phyloP scores from a whole-genome alignment of 2,888 invertebrate species.

The Zele albiditarsus region DNA sequence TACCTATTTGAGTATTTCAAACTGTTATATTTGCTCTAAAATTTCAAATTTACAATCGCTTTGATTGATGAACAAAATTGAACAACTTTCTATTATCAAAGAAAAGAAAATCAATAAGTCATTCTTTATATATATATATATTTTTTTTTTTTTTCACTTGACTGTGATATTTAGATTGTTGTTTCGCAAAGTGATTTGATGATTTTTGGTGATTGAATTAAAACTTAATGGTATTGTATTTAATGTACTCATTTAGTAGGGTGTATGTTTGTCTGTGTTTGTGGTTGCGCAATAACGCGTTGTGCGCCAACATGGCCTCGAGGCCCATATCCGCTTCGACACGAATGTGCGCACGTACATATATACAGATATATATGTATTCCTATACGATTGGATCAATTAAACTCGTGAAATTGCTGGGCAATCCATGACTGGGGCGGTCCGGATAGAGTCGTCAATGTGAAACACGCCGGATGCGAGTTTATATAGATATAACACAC shows the following conservation, averaged over 20 bases:
- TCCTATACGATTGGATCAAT: slow-evolving; percentile 25
- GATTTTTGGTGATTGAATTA: neutral
- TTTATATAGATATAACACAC: slow-evolving; percentile 10
- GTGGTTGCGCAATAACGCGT: slow-evolving; percentile 12
- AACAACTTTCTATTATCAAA: too few relatives aligned
- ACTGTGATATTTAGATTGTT: neutral
- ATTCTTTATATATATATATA: neutral
- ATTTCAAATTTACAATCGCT: too few relatives aligned
- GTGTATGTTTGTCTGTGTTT: neutral
- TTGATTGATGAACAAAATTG: too few relatives aligned
- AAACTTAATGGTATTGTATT: neutral
- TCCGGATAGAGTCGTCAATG: slow-evolving; percentile 25
- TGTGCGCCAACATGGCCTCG: slow-evolving; percentile 19
- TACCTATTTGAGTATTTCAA: too few relatives aligned
- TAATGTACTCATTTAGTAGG: neutral
- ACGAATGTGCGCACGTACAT: neutral
- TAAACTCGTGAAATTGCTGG: slow-evolving; percentile 35
- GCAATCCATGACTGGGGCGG: slow-evolving; percentile 9
- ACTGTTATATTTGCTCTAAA: too few relatives aligned
- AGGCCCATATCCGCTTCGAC: neutral
- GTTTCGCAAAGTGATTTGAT: neutral
- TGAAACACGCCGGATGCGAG: neutral
- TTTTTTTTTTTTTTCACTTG: neutral
- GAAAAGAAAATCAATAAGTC: too few relatives aligned
- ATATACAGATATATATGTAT: neutral